Conservation (phyloP, 2,113 vertebrate genomes). For the Talpa occidentalis region DNA sequence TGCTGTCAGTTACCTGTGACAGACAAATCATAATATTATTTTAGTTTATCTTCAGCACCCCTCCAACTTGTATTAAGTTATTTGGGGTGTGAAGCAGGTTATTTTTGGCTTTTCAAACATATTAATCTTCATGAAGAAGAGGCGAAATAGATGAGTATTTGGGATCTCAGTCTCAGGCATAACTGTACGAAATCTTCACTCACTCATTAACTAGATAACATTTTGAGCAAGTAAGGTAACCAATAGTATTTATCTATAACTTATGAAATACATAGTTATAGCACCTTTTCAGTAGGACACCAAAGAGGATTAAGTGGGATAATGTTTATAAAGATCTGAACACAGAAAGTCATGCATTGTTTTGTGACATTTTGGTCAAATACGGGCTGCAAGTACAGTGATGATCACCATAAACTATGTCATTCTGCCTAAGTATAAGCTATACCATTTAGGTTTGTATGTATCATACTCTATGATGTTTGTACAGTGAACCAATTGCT, state of each 20-base stretch:
- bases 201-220: background rate
- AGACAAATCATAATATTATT: slow-evolving; percentile 76
- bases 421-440: no score
- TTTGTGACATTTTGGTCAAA: background rate
- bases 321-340: background rate
- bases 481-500: background rate
- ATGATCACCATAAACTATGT: background rate
- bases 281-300: background rate
- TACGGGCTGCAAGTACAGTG: background rate
- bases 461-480: background rate
- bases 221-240: background rate
- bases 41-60: slow-evolving; percentile 52
- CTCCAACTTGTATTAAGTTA: slow-evolving; percentile 53
- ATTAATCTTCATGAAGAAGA: slow-evolving; percentile 60
- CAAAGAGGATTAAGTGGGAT: background rate
- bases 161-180: background rate
- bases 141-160: background rate
- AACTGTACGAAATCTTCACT: background rate
- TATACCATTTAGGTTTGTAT: background rate
- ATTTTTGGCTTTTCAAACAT: slow-evolving; percentile 34
- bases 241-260: background rate
- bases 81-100: slow-evolving; percentile 42
- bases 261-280: background rate
- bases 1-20: slow-evolving; percentile 70
- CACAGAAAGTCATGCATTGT: background rate